These are phyloP conservation scores for Neodiprion lecontei DNA, from an alignment of 1,140 invertebrate species.

Conservation along the genomic window DNA sequence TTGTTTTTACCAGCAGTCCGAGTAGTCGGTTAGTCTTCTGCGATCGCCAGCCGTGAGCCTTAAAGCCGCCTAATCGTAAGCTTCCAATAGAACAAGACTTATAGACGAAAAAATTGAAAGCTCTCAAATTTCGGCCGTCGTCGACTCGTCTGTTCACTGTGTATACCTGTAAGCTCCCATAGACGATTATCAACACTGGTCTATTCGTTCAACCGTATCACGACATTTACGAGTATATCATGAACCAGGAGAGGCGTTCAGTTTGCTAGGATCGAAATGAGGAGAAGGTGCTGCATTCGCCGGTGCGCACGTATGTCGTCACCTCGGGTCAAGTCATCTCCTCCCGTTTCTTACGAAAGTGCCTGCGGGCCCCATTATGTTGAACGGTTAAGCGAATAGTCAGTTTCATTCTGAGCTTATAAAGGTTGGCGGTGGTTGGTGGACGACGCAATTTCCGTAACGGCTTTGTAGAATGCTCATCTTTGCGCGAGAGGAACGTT, in stretches of 20 bases:
- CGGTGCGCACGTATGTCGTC: not conserved
- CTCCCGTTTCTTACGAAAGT: not conserved
- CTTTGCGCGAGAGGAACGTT: not conserved
- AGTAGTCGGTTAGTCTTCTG: not conserved
- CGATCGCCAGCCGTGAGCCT: not conserved
- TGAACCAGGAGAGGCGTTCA: not conserved
- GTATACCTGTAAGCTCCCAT: not conserved
- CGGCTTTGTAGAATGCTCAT: not conserved
- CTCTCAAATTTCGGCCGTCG: not conserved
- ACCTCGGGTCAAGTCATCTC: conserved; percentile 4
- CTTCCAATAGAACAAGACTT: not conserved
- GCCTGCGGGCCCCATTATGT: not conserved
- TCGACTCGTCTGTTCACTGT: not conserved
- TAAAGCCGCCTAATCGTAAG: not conserved
- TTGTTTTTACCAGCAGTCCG: conserved; percentile 21
- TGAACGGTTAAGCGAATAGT: conserved; percentile 1
- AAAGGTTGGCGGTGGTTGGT: not conserved
- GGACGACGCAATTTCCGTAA: not conserved
- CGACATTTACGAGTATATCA: not conserved
- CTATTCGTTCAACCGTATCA: not conserved
- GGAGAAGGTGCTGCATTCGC: not conserved
- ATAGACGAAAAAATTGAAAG: not conserved
- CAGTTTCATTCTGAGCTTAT: conserved; percentile 1
- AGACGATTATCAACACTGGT: not conserved
- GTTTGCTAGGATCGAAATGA: not conserved